Evolutionary conservation across 2,797 vertebrate species (phyloP), one percentile per base, ranked within the genome.

Genomic region (Ara ararauna): DNA sequence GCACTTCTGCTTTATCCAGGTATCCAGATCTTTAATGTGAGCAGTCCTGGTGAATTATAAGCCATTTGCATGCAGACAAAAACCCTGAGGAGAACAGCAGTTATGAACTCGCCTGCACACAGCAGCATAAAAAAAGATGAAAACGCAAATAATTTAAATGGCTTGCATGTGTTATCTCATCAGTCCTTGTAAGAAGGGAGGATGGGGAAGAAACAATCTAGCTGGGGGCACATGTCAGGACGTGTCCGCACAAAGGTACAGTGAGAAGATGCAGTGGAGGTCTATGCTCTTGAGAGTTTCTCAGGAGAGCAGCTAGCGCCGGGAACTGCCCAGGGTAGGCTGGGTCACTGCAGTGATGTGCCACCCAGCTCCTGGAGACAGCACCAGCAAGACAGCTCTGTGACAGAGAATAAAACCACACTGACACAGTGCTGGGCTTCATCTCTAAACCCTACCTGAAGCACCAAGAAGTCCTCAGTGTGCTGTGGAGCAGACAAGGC

Each of bases 221-320:
- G 16, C 9, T 13, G 32, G 16, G 56, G 40, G 48, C 20, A 48
- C 22, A 11, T 2, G 1, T 26, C 60, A 44, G 36, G 36, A 50
- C 0, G 0, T 7, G 36, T 38, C 36, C 5, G 7, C 76, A 29
- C 27, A 13, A 24, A 29, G 32, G 15, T 7, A 36, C 22, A 7
- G 42, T 10, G 48, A 64, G 74, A 30, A 6, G 66, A 22, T 10
- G 24, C 2, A 3, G 26, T 38, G 47, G 40, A 71, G 23, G 29
- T 17, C 34, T 21, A 5, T 5, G 3, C 45, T 26, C 22, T 14
- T 7, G 40, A 68, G 27, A 62, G 27, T 5, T 62, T 61, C 30
- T 42, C 2, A 2, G 45, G 54, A 34, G 54, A 62, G 47, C 16
- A 51, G 32, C 12, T 4, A 2, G 45, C 13, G 20, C 24, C 0